Base-by-base conservation (phyloP, 1,140 invertebrate genomes). In the Cydia strobilella region DNA sequence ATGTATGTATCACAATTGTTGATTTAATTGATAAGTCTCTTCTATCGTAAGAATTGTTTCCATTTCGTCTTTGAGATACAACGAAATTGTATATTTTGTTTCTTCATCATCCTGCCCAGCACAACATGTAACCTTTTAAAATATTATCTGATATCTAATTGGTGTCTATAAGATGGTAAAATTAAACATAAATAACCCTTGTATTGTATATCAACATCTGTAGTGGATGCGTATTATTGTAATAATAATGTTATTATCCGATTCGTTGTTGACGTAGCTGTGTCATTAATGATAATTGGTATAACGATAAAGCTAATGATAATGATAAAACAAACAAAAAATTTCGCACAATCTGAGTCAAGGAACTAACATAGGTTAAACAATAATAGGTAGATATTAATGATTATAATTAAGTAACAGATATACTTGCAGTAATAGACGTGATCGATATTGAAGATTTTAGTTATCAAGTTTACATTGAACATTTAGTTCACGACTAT, bases 331-430 rank as follows among this genome's bases (percentile, higher is more conserved):
- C 79, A 88, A 90, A 90, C 79, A 82, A 88, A 87, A 69, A 90
- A 87, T 75, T 88, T 90, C 90, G 90, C 90, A 92, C 90, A 92
- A 92, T 88, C 84, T 83, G 82, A 90, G 76, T 89, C 85, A 88
- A 90, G 85, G 84, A 90, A 90, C 82, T 90, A 89, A 90, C 77
- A 82, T 92, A 91, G 85, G 79, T 72, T 73, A 88, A 90, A 90
- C 84, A 80, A 83, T 84, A 83, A 84, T 89, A 90, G 82, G 77
- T 84, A 80, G 87, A 83, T 81, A 27, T 71, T 87, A 84, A 84
- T 83, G 75, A 79, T 78, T 77, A 76, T 82, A 73, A 81, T 79
- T 76, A 82, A 81, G 76, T 78, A 83, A 79, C 66, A 79, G 80
- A 82, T 51, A 42, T 42, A 69, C 65, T 69, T 31, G 65, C 65